Conservation (phyloP, 2,113 vertebrate genomes). For the Conger conger region DNA sequence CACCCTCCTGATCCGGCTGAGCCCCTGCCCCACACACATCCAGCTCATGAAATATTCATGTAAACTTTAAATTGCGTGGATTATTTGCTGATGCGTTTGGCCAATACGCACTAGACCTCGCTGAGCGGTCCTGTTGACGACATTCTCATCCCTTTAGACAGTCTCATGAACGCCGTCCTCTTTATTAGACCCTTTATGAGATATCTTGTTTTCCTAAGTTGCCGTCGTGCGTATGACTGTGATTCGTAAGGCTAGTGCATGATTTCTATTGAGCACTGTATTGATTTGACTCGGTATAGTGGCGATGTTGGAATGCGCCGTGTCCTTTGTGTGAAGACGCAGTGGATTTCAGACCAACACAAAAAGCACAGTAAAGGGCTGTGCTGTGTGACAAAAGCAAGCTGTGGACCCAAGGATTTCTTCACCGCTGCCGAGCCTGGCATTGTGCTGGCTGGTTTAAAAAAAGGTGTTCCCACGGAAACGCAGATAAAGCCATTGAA, state of each 20-base stretch:
- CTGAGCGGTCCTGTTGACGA: background rate
- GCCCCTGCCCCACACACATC: background rate
- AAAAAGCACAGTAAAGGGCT: constrained; percentile 7
- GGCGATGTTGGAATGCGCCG: background rate
- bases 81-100: background rate
- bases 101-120: background rate
- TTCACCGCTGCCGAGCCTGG: background rate
- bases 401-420: constrained; percentile 29
- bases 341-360: background rate
- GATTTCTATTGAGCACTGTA: background rate
- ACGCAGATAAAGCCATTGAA: constrained; percentile 23
- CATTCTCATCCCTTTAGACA: background rate
- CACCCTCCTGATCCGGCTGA: background rate
- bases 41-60: constrained; percentile 13
- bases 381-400: background rate
- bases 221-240: background rate
- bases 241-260: constrained; percentile 15
- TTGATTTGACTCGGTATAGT: constrained; percentile 20
- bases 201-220: constrained; percentile 16
- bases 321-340: constrained; percentile 17
- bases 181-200: background rate
- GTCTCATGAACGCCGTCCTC: background rate
- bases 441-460: constrained; percentile 22
- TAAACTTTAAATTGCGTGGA: background rate
- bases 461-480: constrained; percentile 35